A percentile compares a stretch with the other conserved stretches of the same genome.
These are phyloP conservation scores for Clarias platycephalus DNA, from an alignment of 2,797 vertebrate genomes.

Conservation along the genomic window DNA sequence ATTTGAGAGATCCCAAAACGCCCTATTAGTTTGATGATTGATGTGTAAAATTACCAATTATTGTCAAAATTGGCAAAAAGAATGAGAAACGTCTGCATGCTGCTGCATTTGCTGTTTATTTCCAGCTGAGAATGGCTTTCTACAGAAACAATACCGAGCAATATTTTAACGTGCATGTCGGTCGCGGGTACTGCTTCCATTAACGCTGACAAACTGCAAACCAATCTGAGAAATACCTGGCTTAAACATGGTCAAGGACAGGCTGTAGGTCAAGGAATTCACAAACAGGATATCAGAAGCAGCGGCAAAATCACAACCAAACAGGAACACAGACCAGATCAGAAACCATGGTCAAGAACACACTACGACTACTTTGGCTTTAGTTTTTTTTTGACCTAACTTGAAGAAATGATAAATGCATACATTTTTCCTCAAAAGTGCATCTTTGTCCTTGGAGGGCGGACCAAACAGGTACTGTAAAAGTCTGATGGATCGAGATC, in stretches of 20 bases:
- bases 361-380: neutral
- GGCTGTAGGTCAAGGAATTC: neutral
- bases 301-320: neutral
- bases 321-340: too few relatives aligned
- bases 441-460: too few relatives aligned
- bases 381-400: too few relatives aligned
- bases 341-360: neutral
- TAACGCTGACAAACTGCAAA: neutral
- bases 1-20: slow-evolving; percentile 15
- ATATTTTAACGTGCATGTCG: neutral
- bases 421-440: too few relatives aligned
- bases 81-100: neutral
- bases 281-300: neutral
- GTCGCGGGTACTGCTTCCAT: neutral
- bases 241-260: neutral
- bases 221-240: neutral
- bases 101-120: neutral
- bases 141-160: neutral
- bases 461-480: too few relatives aligned
- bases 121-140: neutral
- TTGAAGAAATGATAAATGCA: too few relatives aligned
- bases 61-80: slow-evolving; percentile 35
- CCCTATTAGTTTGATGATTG: slow-evolving; percentile 31
- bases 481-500: too few relatives aligned
- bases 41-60: slow-evolving; percentile 49